Base-by-base conservation (phyloP, 2,113 vertebrate genomes). In the Emydura subglobosa region DNA sequence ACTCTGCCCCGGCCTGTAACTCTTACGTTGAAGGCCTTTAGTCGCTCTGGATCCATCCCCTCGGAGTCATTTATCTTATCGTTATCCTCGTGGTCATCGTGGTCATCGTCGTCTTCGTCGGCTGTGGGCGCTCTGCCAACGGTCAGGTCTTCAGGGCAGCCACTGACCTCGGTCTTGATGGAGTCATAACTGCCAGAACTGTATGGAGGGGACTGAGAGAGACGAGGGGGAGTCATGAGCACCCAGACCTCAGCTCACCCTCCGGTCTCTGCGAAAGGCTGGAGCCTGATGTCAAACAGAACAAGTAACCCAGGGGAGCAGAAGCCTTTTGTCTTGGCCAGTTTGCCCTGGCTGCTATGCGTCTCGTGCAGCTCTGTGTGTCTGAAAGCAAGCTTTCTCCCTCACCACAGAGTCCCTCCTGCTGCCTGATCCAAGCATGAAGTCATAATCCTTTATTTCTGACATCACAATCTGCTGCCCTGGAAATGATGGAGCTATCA, bases 131-230 rank as follows among this genome's bases (percentile, higher is more conserved):
- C 98, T 88, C 99, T 98, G 93, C 98, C 98, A 0, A 99, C 98
- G 0, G 99, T 99, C 97, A 99, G 97, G 97, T 99, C 99, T 97
- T 99, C 99, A 0, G 98, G 98, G 27, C 99, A 99, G 96, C 98
- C 98, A 0, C 98, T 98, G 79, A 98, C 98, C 92, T 99, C 99
- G 0, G 99, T 99, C 97, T 99, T 99, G 97, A 99, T 98, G 76
- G 99, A 99, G 97, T 99, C 99, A 1, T 99, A 99, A 98, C 99
- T 99, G 91, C 99, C 99, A 6, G 99, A 99, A 98, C 99, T 99
- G 97, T 99, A 99, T 0, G 99, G 99, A 13, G 99, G 99, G 29
- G 99, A 99, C 99, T 99, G 96, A 13, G 19, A 89, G 55, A 84
- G 83, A 87, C 95, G 11, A 34, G 6, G 51, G 24, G 16, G 47